Base-by-base conservation (phyloP, 2,113 vertebrate species). In the Felis chaus region DNA sequence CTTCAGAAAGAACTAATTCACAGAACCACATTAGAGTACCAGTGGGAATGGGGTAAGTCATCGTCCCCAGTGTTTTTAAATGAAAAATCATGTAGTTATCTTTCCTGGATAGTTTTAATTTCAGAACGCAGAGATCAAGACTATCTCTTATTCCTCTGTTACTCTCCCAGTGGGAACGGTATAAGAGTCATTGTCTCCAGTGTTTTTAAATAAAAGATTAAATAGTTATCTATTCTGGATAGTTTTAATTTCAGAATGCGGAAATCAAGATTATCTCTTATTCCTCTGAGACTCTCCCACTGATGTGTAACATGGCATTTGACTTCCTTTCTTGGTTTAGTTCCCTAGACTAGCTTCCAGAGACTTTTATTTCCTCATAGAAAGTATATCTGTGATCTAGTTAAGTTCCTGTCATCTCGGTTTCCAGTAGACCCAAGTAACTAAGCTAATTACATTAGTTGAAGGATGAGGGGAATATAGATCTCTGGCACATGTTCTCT, bases 131-230 rank as follows among this genome's bases (percentile, higher is more conserved):
- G 19, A 87, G 68, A 50, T 48, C 45, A 87, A 87, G 74, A 63
- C 78, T 79, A 41, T 79, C 63, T 91, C 79, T 89, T 82, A 29
- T 82, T 90, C 55, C 87, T 93, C 48, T 91, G 57, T 45, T 71
- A 36, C 0, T 39, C 29, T 87, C 74, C 45, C 55, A 81, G 21
- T 66, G 2, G 19, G 19, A 21, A n/a, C 80, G 16, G 39, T 91
- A 19, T 68, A 78, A 74, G 41, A 48, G 48, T 97, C 65, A 3
- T 86, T 78, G 36, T 81, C n/a, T 79, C 53, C 55, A 90, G 23
- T 65, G 73, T 86, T 80, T 90, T 93, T 50, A 73, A 93, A 27
- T 68, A 80, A 90, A 76, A 86, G 53, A 78, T 91, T 83, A 88
- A 50, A 27, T 65, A 79, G 36, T 95, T 86, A 74, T 10, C 73